Evolutionary conservation across 2,113 vertebrate genomes (phyloP).

Genomic region (Charadrius vociferus): DNA sequence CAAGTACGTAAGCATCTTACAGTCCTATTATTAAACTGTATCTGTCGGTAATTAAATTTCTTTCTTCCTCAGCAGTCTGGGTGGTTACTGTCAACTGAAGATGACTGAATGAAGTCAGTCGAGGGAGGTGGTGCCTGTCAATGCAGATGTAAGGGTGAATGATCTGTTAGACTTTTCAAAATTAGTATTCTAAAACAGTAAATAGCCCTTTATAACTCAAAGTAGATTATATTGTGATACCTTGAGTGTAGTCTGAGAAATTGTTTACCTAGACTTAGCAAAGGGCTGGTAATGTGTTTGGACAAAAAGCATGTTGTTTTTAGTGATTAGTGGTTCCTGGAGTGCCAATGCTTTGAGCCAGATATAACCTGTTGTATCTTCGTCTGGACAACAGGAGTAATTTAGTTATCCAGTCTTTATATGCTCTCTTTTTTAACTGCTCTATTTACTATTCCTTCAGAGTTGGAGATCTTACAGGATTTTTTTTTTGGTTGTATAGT

Average conservation of each 20-base stretch:
- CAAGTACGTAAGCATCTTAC: conserved; percentile 77
- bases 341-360: background rate
- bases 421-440: background rate
- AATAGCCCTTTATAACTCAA: background rate
- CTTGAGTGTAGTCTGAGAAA: background rate
- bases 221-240: background rate
- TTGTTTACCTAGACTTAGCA: background rate
- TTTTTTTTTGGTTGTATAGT: background rate
- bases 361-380: background rate
- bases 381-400: background rate
- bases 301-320: background rate
- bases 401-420: background rate
- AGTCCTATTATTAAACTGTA: background rate
- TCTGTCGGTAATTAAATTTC: background rate
- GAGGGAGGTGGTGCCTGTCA: background rate
- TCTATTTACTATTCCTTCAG: background rate
- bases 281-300: background rate
- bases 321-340: background rate
- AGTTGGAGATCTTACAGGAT: background rate
- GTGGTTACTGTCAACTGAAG: background rate
- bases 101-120: background rate
- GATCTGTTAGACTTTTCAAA: background rate
- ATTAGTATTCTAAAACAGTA: background rate
- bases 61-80: background rate
- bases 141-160: background rate